These are phyloP conservation scores for Aramus guarauna DNA, from an alignment of 2,113 vertebrate genomes.

Conservation along the genomic window DNA sequence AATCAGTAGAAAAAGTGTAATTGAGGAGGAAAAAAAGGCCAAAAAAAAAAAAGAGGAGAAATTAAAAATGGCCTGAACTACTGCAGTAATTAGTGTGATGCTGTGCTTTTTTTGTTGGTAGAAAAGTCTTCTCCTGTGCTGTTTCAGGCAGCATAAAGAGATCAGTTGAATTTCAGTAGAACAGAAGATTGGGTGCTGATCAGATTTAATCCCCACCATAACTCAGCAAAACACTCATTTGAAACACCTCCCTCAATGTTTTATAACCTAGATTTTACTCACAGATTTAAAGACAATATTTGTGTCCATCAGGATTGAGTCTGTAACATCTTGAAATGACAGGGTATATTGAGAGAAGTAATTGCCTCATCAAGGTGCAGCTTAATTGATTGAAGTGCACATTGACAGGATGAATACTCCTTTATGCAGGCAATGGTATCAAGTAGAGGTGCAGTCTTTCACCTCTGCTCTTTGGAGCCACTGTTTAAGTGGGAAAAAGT, in stretches of 20 bases:
- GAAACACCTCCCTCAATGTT: background rate
- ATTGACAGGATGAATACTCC: background rate
- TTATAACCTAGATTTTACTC: background rate
- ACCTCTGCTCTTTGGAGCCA: background rate
- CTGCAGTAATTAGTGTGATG: background rate
- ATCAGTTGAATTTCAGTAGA: background rate
- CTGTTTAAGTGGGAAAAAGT: background rate
- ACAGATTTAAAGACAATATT: background rate
- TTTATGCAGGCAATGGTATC: background rate
- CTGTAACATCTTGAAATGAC: background rate
- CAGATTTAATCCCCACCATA: background rate
- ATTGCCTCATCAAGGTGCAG: background rate
- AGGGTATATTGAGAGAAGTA: background rate
- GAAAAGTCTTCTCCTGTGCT: background rate
- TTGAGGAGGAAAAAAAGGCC: fast-evolving
- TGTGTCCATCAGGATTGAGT: background rate
- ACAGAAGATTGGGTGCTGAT: background rate
- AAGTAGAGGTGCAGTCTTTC: background rate
- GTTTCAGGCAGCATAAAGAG: background rate
- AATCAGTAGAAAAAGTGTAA: background rate
- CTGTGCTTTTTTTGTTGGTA: background rate
- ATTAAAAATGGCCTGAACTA: background rate
- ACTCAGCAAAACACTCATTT: background rate
- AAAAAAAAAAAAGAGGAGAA: background rate
- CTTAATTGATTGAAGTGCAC: background rate